phyloP scores from a whole-genome alignment of 2,888 invertebrate genomes.

The Ophioninae sp. region DNA sequence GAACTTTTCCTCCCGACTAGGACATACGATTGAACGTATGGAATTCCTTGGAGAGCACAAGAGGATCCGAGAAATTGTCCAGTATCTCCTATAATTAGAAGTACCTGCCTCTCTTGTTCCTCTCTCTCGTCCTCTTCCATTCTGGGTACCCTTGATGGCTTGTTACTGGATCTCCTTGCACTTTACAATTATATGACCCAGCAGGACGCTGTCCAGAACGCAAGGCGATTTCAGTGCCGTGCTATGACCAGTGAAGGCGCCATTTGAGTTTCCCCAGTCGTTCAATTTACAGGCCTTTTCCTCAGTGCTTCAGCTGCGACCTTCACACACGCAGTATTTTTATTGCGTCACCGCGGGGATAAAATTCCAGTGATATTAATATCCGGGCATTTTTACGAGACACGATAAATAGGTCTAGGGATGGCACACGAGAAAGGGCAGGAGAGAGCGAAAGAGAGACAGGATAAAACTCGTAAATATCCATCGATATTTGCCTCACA shows the following conservation, averaged over 20 bases:
- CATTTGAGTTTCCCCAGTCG: slow-evolving; percentile 4
- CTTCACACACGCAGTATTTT: slow-evolving; percentile 5
- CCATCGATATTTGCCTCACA: slow-evolving; percentile 22
- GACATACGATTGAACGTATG: slow-evolving; percentile 35
- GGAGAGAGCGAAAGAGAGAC: not conserved
- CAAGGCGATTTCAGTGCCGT: not conserved
- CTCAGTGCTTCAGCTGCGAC: slow-evolving; percentile 20
- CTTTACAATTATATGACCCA: slow-evolving; percentile 45
- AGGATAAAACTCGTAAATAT: slow-evolving; percentile 30
- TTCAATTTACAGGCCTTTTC: not conserved
- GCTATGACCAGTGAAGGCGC: not conserved
- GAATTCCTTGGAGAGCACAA: slow-evolving; percentile 33
- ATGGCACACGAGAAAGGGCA: not conserved
- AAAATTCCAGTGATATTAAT: slow-evolving; percentile 52
- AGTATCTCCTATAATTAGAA: slow-evolving; percentile 57
- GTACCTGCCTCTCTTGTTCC: not conserved
- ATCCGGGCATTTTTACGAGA: slow-evolving; percentile 41
- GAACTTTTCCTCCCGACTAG: slow-evolving; percentile 21
- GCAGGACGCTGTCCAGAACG: not conserved
- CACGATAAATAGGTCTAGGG: slow-evolving; percentile 25
- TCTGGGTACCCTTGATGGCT: slow-evolving; percentile 41
- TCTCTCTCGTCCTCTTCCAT: not conserved
- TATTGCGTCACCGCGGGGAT: slow-evolving; percentile 19
- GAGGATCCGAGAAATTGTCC: slow-evolving; percentile 21
- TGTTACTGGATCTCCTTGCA: slow-evolving; percentile 17